Conservation (phyloP, 1,140 invertebrate genomes). For the Araneus ventricosus region DNA sequence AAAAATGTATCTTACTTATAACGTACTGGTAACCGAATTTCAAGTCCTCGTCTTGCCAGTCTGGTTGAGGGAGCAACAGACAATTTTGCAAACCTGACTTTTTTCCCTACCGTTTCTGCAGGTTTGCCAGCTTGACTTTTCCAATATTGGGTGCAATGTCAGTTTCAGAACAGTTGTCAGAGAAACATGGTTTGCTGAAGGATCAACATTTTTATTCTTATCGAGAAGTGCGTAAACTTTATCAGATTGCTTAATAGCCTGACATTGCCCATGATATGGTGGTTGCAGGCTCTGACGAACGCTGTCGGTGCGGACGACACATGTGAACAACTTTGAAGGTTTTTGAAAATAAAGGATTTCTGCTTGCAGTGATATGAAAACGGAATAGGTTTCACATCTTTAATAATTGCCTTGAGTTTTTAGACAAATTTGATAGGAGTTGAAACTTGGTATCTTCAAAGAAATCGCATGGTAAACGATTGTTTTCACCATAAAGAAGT, state of each 20-base stretch:
- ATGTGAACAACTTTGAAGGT: conserved; percentile 18
- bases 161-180: background rate
- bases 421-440: background rate
- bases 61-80: too few species aligned
- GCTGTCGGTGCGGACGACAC: background rate
- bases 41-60: too few species aligned
- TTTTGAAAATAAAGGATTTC: conserved; percentile 11
- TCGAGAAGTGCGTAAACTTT: background rate
- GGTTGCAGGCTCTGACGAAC: background rate
- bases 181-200: background rate
- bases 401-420: too few species aligned
- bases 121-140: too few species aligned
- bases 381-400: background rate
- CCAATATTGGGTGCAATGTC: background rate
- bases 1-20: too few species aligned
- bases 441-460: background rate
- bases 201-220: background rate
- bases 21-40: too few species aligned
- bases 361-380: background rate
- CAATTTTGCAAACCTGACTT: too few species aligned
- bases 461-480: background rate
- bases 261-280: conserved; percentile 33
- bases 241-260: background rate
- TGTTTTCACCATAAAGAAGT: background rate
- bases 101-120: too few species aligned